phyloP scores from a whole-genome alignment of 2,797 vertebrate species.

The Sylvilagus floridanus region DNA sequence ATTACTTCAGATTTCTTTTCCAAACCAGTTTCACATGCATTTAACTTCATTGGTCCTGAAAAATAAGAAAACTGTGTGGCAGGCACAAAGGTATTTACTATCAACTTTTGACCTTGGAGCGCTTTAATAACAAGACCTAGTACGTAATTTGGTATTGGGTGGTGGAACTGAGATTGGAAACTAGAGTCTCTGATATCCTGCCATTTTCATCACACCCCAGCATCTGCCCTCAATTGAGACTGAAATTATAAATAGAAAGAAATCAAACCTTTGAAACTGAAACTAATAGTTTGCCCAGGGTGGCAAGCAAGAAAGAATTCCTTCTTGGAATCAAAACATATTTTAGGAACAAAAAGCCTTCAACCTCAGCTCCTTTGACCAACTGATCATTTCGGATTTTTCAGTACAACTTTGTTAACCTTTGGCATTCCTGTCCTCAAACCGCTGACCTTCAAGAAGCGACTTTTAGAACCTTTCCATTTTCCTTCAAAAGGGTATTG shows the following conservation, averaged over 20 bases:
- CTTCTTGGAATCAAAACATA: constrained; percentile 51
- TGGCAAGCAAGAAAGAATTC: not conserved
- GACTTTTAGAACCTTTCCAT: constrained; percentile 54
- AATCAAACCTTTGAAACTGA: not conserved
- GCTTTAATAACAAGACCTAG: not conserved
- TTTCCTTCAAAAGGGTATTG: constrained; percentile 70
- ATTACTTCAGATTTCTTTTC: constrained; percentile 24
- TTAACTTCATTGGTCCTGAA: constrained; percentile 13
- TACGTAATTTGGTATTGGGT: not conserved
- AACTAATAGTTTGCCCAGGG: constrained; percentile 23
- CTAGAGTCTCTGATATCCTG: not conserved
- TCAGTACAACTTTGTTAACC: constrained; percentile 77
- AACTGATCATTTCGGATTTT: constrained; percentile 67
- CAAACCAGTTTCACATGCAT: not conserved
- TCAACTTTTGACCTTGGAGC: constrained; percentile 2
- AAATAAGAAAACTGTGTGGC: not conserved
- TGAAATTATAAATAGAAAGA: not conserved
- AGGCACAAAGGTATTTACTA: not conserved
- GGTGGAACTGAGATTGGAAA: not conserved
- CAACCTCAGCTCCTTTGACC: not conserved
- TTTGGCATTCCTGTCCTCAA: constrained; percentile 76
- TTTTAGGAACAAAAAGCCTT: constrained; percentile 54
- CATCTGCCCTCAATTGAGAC: not conserved
- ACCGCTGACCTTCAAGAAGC: constrained; percentile 66
- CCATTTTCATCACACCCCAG: not conserved